Evolutionary conservation across 2,888 invertebrate genomes (phyloP).

Genomic region (Tineola bisselliella): DNA sequence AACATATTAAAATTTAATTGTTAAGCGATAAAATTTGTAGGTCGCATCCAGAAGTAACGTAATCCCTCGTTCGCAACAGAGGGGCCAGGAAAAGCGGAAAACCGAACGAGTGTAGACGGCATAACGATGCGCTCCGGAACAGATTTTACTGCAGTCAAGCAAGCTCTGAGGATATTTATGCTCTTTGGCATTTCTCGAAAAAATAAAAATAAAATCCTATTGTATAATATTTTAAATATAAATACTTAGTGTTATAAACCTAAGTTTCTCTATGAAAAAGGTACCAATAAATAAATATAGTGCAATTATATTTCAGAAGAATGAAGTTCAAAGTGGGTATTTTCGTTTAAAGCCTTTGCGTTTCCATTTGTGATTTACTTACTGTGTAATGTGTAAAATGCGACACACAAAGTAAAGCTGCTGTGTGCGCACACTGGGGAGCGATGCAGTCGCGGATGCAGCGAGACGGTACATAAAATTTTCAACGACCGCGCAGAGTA

Average conservation of each 20-base stretch:
- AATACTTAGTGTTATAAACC: too few relatives aligned
- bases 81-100: conserved; percentile 32
- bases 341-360: background rate
- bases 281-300: too few relatives aligned
- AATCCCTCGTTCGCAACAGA: conserved; percentile 37
- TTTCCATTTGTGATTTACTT: background rate
- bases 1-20: background rate
- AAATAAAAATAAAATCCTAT: too few relatives aligned
- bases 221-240: too few relatives aligned
- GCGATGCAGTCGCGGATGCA: conserved; percentile 45
- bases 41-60: conserved; percentile 26
- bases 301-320: background rate
- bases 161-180: background rate
- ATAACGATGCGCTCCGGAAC: conserved; percentile 25
- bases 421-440: background rate
- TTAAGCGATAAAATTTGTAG: background rate
- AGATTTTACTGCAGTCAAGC: background rate
- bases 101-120: conserved; percentile 37
- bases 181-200: background rate
- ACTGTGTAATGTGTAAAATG: background rate
- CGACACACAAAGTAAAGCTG: background rate
- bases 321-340: background rate
- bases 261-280: too few relatives aligned
- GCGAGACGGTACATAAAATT: conserved; percentile 57
- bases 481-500: conserved; percentile 57